Percentiles rank a stretch among this genome's conserved stretches.
Conservation (phyloP, 2,797 vertebrate genomes). For the Harpagifer antarcticus region DNA sequence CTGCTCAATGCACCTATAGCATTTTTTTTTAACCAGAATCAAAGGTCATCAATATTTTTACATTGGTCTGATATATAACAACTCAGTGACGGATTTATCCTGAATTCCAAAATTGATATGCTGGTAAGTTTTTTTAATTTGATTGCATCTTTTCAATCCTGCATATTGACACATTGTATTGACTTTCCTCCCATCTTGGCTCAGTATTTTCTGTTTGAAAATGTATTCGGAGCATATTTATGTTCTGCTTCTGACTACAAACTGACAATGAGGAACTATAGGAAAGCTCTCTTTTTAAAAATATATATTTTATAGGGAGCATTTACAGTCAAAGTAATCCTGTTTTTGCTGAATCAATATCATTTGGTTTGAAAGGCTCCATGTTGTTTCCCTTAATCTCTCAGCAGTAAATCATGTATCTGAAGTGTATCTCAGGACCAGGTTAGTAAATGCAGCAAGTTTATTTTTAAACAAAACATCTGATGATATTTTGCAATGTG, state of each 20-base stretch:
- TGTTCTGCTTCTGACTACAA: neutral
- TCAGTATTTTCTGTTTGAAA: constrained; percentile 1
- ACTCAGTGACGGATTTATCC: neutral
- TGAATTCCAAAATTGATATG: constrained; percentile 1
- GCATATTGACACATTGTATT: neutral
- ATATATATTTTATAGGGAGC: neutral
- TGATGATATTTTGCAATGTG: neutral
- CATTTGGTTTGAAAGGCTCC: neutral
- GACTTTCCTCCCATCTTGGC: neutral
- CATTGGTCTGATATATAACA: neutral
- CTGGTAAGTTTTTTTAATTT: neutral
- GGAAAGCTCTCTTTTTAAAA: neutral
- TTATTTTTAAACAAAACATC: neutral
- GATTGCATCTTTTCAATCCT: neutral
- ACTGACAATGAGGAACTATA: neutral
- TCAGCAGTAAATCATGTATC: neutral
- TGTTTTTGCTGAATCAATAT: neutral
- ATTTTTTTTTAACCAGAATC: neutral
- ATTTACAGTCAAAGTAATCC: neutral
- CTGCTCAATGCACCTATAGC: neutral
- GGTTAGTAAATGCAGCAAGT: neutral
- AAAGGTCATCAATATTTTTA: neutral
- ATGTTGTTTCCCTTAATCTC: constrained; percentile 2
- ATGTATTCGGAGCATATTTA: constrained; percentile 10
- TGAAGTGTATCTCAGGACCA: neutral